Percentiles rank a stretch among this genome's conserved stretches.
phyloP scores from a whole-genome alignment of 2,888 invertebrate genomes.

The Trimorus sp. region DNA sequence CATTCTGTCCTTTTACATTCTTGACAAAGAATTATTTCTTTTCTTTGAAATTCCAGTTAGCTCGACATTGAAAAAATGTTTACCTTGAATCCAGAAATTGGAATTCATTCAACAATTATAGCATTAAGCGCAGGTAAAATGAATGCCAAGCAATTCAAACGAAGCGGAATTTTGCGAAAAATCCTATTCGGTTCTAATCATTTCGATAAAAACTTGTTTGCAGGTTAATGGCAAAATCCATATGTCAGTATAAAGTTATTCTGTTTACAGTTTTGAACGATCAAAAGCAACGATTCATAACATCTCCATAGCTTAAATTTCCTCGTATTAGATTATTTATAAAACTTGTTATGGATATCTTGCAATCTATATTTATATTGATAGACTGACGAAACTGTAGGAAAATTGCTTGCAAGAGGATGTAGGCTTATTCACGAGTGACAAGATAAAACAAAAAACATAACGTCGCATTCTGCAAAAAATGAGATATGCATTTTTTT shows the following conservation, averaged over 20 bases:
- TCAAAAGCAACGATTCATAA: constrained; percentile 38
- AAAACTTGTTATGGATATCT: constrained; percentile 49
- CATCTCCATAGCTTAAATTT: constrained; percentile 33
- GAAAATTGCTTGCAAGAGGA: constrained; percentile 44
- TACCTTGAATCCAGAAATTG: no score
- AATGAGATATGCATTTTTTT: no score
- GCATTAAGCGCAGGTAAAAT: no score
- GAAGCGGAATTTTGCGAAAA: no score
- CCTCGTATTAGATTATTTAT: constrained; percentile 53
- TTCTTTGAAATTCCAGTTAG: no score
- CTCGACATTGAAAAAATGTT: no score
- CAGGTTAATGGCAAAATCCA: background rate
- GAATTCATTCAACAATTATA: no score
- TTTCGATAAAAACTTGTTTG: no score
- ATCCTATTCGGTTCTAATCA: background rate
- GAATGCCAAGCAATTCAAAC: no score
- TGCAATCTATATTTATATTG: constrained; percentile 53
- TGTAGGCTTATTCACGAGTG: constrained; percentile 9
- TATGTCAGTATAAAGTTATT: constrained; percentile 15
- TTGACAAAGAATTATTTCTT: no score
- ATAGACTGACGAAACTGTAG: constrained; percentile 54
- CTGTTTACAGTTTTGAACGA: constrained; percentile 25
- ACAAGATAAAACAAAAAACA: background rate
- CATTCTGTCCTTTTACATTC: no score
- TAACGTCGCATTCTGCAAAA: no score